Base-by-base conservation (phyloP, 2,113 vertebrate species). In the Andinoacara biseriatus region DNA sequence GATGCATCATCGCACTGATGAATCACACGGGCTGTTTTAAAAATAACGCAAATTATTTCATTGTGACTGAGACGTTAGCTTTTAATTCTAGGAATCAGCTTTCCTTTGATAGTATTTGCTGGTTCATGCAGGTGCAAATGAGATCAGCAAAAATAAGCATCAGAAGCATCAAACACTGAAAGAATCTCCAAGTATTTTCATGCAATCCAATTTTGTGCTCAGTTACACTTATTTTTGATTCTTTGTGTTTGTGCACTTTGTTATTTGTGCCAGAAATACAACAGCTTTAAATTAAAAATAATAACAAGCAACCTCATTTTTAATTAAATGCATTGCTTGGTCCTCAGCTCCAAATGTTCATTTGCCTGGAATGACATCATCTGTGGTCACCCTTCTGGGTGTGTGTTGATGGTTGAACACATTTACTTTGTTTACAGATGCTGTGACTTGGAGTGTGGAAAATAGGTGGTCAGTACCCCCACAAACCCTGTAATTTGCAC, bases 401-500 rank as follows among this genome's bases (percentile, higher is more conserved):
- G 89, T 89, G 76, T 92, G 82, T 86, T 81, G 83, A 77, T 69
- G 52, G 67, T 58, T 78, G 76, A 90, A 89, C 74, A 90, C 80
- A 89, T 87, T 92, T 74, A 89, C 86, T 92, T 88, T 91, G 86
- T 91, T 92, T 93, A 88, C 87, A 90, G 81, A 93, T 89, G 79
- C 89, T 91, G 87, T 82, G 84, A 92, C 83, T 91, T 80, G 61
- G 74, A 76, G 83, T 82, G 88, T 92, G 89, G 88, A 94, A 94
- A 91, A 92, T 82, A 83, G 82, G 84, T 87, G 88, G 91, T 92
- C 89, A 91, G 86, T 88, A 83, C 85, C 92, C 87, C 90, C 83
- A 91, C 89, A 93, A 92, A 90, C 86, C 88, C 90, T 84, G 91
- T 91, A 80, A 93, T 92, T 90, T 92, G 78, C 87, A 93, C 88